phyloP scores from a whole-genome alignment of 2,888 invertebrate genomes.

The Smittia aterrima region DNA sequence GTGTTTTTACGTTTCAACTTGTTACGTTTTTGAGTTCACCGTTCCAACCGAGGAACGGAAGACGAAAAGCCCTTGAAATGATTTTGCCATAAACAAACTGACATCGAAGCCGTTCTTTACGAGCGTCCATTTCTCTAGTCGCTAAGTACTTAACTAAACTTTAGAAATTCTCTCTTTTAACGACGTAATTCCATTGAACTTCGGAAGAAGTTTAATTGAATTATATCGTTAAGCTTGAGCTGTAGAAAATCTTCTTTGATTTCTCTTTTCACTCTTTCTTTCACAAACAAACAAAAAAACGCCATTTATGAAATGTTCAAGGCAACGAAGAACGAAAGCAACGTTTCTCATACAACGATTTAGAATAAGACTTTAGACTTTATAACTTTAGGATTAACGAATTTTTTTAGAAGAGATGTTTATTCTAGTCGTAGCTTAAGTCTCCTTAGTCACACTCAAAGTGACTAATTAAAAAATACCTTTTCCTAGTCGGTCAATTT shows the following conservation, averaged over 20 bases:
- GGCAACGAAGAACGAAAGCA: conserved; percentile 49
- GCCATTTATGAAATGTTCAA: conserved; percentile 19
- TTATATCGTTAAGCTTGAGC: not conserved
- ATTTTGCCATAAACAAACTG: too few relatives aligned
- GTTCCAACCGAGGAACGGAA: too few relatives aligned
- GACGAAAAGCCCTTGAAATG: too few relatives aligned
- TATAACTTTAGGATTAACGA: not conserved
- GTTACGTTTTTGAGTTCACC: conserved; percentile 4
- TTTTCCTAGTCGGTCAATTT: conserved; percentile 40
- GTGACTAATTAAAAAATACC: not conserved
- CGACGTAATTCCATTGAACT: not conserved
- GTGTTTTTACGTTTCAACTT: conserved; percentile 24
- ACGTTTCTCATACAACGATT: conserved; percentile 57
- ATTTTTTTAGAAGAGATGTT: not conserved
- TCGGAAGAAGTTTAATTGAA: too few relatives aligned
- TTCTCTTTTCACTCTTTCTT: not conserved
- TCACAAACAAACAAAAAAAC: not conserved
- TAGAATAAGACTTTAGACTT: conserved; percentile 44
- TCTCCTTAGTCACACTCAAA: not conserved
- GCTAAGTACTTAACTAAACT: conserved; percentile 11
- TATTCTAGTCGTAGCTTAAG: conserved; percentile 4
- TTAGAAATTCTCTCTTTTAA: not conserved
- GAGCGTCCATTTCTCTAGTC: not conserved
- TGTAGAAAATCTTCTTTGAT: not conserved
- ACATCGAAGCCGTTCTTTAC: too few relatives aligned